Percentiles rank a stretch among this genome's conserved stretches.
Evolutionary conservation across 2,797 vertebrate genomes (phyloP).

Genomic region (Glossophaga mutica): DNA sequence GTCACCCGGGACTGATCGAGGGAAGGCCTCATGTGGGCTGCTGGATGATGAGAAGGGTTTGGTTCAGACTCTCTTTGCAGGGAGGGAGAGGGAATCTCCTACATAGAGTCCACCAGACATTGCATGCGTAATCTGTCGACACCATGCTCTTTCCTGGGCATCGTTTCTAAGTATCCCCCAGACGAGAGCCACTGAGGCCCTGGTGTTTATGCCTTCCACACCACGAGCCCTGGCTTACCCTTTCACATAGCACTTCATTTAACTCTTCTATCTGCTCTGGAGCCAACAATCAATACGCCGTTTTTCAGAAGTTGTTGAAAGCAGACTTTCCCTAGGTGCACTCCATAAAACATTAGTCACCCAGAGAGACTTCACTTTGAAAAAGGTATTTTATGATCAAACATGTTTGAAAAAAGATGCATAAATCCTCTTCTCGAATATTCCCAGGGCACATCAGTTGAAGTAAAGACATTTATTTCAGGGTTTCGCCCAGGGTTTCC

Average conservation of each 20-base stretch:
- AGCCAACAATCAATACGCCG: background rate
- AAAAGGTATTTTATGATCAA: background rate
- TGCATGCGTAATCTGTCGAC: background rate
- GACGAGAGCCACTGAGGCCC: background rate
- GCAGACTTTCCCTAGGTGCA: background rate
- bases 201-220: background rate
- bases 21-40: background rate
- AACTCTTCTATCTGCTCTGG: background rate
- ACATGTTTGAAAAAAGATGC: background rate
- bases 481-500: background rate
- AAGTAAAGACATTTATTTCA: background rate
- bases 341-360: background rate
- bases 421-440: background rate
- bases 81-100: background rate
- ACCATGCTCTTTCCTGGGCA: background rate
- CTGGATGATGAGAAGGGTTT: background rate
- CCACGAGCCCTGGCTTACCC: background rate
- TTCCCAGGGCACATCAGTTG: background rate
- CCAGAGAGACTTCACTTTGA: background rate
- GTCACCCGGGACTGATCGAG: background rate
- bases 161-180: background rate
- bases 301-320: background rate
- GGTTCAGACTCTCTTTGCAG: background rate
- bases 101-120: background rate
- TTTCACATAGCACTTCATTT: background rate